A percentile compares a stretch with the other conserved stretches of the same genome.
Evolutionary conservation across 1,140 invertebrate genomes (phyloP).

Genomic region (Chrysomallon squamiferum): DNA sequence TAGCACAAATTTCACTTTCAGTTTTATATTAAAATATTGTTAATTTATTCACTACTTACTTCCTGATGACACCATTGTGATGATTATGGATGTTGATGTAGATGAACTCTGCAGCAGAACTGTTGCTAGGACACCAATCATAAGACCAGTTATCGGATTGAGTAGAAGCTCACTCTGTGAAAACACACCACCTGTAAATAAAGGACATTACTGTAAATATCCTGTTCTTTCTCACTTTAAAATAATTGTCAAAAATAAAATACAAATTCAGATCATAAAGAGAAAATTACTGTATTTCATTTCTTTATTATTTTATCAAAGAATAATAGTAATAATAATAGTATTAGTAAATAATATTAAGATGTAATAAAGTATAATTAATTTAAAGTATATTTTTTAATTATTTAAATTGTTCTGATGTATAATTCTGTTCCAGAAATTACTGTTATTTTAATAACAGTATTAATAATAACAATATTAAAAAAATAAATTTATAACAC

Average conservation of each 20-base stretch:
- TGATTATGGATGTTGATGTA: conserved; percentile 71
- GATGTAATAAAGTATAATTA: too few species aligned
- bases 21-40: too few species aligned
- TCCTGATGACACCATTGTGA: conserved; percentile 69
- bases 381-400: too few species aligned
- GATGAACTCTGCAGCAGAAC: conserved; percentile 72
- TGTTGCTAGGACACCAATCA: conserved; percentile 72
- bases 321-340: not conserved
- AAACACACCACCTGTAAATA: conserved; percentile 61
- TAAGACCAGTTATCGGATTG: conserved; percentile 69
- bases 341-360: too few species aligned
- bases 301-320: not conserved
- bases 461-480: too few species aligned
- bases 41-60: conserved; percentile 64
- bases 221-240: not conserved
- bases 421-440: too few species aligned
- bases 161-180: conserved; percentile 63
- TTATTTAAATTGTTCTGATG: too few species aligned
- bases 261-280: not conserved
- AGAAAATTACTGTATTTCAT: not conserved
- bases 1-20: too few species aligned
- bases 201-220: not conserved
- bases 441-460: too few species aligned
- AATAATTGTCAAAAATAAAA: not conserved
- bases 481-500: too few species aligned